Conservation (phyloP, 1,140 invertebrate species). For the Aphis craccivora region DNA sequence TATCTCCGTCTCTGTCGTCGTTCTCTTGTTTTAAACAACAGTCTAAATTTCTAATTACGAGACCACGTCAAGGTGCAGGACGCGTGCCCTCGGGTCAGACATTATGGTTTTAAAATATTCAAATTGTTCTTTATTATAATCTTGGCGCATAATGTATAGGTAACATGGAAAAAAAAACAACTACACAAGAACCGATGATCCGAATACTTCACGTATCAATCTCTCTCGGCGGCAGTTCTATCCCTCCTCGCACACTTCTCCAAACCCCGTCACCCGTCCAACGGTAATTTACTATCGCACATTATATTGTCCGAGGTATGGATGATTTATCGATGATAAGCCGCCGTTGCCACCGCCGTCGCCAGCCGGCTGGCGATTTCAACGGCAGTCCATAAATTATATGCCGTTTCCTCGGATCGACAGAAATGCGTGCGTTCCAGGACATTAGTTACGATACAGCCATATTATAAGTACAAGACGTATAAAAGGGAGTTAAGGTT, state of each 20-base stretch:
- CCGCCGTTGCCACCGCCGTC: neutral
- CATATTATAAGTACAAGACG: neutral
- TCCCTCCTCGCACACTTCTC: neutral
- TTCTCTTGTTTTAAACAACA: slow-evolving; percentile 27
- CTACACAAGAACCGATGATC: slow-evolving; percentile 32
- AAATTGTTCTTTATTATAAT: slow-evolving; percentile 53
- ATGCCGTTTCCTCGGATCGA: slow-evolving; percentile 25
- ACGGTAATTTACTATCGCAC: slow-evolving; percentile 30
- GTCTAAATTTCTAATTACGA: slow-evolving; percentile 57
- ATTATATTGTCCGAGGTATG: slow-evolving; percentile 33
- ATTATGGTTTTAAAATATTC: slow-evolving; percentile 58
- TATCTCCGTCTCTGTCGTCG: neutral
- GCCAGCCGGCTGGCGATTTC: slow-evolving; percentile 25
- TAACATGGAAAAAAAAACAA: neutral
- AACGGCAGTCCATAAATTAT: slow-evolving; percentile 39
- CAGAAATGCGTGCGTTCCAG: slow-evolving; percentile 19
- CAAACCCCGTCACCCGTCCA: neutral
- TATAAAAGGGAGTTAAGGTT: neutral
- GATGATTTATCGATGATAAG: slow-evolving; percentile 46
- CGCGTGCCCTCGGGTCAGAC: slow-evolving; percentile 48
- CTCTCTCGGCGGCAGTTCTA: slow-evolving; percentile 15
- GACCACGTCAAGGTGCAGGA: slow-evolving; percentile 46
- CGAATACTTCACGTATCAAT: slow-evolving; percentile 55
- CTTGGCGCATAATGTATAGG: slow-evolving; percentile 25
- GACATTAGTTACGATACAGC: slow-evolving; percentile 16